phyloP scores from a whole-genome alignment of 2,797 vertebrate species.

The Rhadinocentrus ornatus region DNA sequence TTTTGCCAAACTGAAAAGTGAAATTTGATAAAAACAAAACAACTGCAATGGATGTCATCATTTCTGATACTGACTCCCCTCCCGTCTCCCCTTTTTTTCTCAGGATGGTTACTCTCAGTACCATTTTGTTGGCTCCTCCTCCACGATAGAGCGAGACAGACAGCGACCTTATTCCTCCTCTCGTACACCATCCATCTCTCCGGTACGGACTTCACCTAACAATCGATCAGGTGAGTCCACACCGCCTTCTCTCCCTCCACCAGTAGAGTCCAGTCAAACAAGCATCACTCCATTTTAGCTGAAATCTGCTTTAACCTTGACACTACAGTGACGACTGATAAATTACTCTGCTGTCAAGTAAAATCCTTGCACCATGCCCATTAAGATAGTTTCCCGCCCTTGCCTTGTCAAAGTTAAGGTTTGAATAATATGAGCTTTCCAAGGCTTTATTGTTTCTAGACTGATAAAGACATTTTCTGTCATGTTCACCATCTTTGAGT shows the following conservation, averaged over 20 bases:
- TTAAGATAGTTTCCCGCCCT: slow-evolving; percentile 25
- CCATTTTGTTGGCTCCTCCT: slow-evolving; percentile 98
- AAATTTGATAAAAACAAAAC: neutral
- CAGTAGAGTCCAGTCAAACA: slow-evolving; percentile 39
- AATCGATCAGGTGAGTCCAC: slow-evolving; percentile 94
- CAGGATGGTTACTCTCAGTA: slow-evolving; percentile 99
- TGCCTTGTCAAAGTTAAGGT: slow-evolving; percentile 16
- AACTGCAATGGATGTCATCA: neutral
- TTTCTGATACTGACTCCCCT: neutral
- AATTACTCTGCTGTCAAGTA: slow-evolving; percentile 43
- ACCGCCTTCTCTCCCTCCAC: neutral
- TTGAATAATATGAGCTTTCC: slow-evolving; percentile 25
- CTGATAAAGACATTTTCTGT: slow-evolving; percentile 16
- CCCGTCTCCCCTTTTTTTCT: neutral
- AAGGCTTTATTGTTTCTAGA: slow-evolving; percentile 20
- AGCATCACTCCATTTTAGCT: slow-evolving; percentile 17
- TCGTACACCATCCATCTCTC: slow-evolving; percentile 98
- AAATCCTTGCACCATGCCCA: slow-evolving; percentile 25
- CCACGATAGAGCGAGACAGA: slow-evolving; percentile 97
- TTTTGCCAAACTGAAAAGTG: neutral
- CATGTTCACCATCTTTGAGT: neutral
- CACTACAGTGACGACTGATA: slow-evolving; percentile 17
- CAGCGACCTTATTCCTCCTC: slow-evolving; percentile 98
- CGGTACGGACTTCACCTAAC: slow-evolving; percentile 96
- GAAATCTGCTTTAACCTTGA: slow-evolving; percentile 61